A percentile compares a stretch with the other conserved stretches of the same genome.
Evolutionary conservation across 2,797 vertebrate genomes (phyloP).

Genomic region (Morus bassanus): DNA sequence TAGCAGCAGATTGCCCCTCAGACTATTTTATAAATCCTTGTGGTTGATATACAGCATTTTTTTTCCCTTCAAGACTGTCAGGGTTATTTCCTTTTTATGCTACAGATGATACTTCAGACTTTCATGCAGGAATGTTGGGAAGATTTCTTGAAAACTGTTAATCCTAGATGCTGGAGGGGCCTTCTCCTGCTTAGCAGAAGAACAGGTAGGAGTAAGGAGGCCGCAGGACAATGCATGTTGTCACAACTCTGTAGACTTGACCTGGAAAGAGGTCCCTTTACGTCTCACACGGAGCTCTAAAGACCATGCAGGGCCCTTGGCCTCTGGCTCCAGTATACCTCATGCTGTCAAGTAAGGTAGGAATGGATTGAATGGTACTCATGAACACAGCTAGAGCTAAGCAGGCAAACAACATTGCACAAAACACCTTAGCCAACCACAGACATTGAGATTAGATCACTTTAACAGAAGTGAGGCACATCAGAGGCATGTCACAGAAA

Average conservation of each 20-base stretch:
- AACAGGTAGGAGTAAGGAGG: neutral
- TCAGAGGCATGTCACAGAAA: neutral
- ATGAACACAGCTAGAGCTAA: neutral
- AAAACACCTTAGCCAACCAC: neutral
- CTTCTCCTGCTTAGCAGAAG: neutral
- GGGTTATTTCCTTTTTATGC: neutral
- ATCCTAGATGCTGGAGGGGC: neutral
- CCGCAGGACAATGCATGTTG: neutral
- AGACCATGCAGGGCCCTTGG: fast-evolving
- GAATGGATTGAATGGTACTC: neutral
- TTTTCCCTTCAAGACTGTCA: neutral
- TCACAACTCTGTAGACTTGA: neutral
- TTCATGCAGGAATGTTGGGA: neutral
- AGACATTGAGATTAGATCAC: neutral
- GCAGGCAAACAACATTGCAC: neutral
- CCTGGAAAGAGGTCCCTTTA: neutral
- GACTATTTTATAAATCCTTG: neutral
- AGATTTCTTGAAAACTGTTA: neutral
- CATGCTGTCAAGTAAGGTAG: neutral
- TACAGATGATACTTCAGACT: neutral
- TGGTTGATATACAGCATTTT: neutral
- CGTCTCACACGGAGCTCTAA: neutral
- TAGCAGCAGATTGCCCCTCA: neutral
- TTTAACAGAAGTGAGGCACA: neutral
- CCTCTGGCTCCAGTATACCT: neutral